Evolutionary conservation across 2,888 invertebrate genomes (phyloP), one percentile per base, ranked within the genome.

Genomic region (Torymus auratus): DNA sequence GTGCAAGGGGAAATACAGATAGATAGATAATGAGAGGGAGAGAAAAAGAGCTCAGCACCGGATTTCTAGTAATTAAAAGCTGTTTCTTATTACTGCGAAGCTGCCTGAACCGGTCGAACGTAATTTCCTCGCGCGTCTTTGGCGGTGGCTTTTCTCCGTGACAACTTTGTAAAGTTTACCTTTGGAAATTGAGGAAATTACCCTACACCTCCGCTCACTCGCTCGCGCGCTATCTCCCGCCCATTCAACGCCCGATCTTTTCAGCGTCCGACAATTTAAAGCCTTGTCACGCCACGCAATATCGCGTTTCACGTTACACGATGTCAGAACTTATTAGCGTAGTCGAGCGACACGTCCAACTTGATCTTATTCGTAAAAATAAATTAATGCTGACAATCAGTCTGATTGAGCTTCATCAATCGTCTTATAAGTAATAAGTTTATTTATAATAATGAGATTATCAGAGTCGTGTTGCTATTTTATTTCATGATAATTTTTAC

Each of bases 41-140:
- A 28, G 28, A 1, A 4, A 2, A 7, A 28, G 28, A 28, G 52
- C 14, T 52, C 52, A 55, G 17, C 65, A 41, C 23, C 11, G 62
- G 69, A 70, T 81, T 64, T 61, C 62, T 41, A 78, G 81, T 78
- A 78, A 81, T 81, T 74, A 73, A 70, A 81, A 73, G 73, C 77
- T n/a, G 73, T 64, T 52, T 78, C 72, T 68, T 77, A 79, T 68
- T 73, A 23, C 68, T 13, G 17, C n/a, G 52, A 20, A 50, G 60
- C 71, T 55, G 60, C 50, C 55, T 55, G 41, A 78, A 61, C 17
- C n/a, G 69, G 60, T 70, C 58, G 78, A 78, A 81, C 53, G 53
- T 65, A 73, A 81, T 81, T 78, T 78, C 78, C 69, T 73, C 58
- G 20, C 50, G 17, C 28, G 28, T 28, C 28, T 28, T 41, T 52